Evolutionary conservation across 2,888 invertebrate species (phyloP).

Genomic region (Cinara cedri): DNA sequence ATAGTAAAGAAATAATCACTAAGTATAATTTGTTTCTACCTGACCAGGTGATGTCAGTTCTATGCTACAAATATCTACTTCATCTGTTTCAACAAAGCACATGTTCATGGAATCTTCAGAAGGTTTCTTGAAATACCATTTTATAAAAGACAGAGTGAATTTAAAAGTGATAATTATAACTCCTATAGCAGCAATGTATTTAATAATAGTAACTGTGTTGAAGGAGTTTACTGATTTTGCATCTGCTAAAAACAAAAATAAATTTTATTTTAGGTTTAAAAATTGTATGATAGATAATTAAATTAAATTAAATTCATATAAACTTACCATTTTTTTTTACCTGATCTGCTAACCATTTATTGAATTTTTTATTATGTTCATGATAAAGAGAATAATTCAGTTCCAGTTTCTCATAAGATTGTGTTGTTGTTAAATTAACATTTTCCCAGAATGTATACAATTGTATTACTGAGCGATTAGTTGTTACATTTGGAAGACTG

Average conservation of each 20-base stretch:
- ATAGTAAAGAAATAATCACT: neutral
- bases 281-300: neutral
- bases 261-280: neutral
- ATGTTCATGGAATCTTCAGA: neutral
- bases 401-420: neutral
- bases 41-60: neutral
- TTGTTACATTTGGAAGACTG: neutral
- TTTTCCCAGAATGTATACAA: neutral
- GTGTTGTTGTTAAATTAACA: neutral
- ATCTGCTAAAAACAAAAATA: constrained; percentile 5
- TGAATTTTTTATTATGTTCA: neutral
- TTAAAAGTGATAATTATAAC: constrained; percentile 21
- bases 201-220: neutral
- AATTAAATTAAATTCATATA: neutral
- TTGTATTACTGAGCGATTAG: neutral
- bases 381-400: neutral
- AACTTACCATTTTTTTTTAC: constrained; percentile 15
- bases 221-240: neutral
- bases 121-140: constrained; percentile 1
- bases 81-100: neutral
- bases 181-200: neutral
- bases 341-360: neutral
- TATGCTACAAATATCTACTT: neutral
- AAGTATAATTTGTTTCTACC: neutral
- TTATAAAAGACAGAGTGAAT: constrained; percentile 2